Conservation (phyloP, 2,113 vertebrate genomes). For the Centropus unirufus region DNA sequence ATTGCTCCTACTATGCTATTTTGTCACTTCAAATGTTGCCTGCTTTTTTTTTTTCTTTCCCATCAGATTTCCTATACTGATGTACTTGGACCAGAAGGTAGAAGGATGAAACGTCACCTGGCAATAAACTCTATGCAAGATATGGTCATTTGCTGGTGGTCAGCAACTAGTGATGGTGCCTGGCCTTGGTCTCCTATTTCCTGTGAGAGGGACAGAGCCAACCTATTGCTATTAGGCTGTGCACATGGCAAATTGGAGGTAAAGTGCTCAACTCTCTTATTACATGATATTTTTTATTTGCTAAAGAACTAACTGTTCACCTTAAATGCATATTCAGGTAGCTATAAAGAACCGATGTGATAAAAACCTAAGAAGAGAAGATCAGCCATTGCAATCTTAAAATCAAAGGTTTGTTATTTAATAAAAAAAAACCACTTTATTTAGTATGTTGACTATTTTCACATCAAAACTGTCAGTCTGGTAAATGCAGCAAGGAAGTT, state of each 20-base stretch:
- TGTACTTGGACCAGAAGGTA: conserved; percentile 75
- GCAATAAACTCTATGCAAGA: conserved; percentile 85
- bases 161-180: conserved; percentile 76
- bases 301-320: neutral
- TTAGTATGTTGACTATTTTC: neutral
- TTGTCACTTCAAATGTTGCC: conserved; percentile 40
- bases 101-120: conserved; percentile 77
- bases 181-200: conserved; percentile 89
- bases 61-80: conserved; percentile 85
- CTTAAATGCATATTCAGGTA: neutral
- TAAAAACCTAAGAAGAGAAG: neutral
- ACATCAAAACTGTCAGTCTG: neutral
- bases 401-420: neutral
- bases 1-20: conserved; percentile 33
- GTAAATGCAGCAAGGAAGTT: neutral
- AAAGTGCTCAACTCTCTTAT: conserved; percentile 52
- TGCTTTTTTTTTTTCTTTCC: conserved; percentile 6
- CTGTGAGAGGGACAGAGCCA: conserved; percentile 82
- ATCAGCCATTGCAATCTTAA: neutral
- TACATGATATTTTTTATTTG: neutral
- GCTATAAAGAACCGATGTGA: neutral
- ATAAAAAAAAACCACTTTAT: neutral
- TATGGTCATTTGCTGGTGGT: conserved; percentile 91
- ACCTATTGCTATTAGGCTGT: conserved; percentile 86
- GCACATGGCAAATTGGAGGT: conserved; percentile 87